A percentile compares a stretch with the other conserved stretches of the same genome.
Conservation (phyloP, 2,797 vertebrate species). For the Pseudotriccus pelzelni region DNA sequence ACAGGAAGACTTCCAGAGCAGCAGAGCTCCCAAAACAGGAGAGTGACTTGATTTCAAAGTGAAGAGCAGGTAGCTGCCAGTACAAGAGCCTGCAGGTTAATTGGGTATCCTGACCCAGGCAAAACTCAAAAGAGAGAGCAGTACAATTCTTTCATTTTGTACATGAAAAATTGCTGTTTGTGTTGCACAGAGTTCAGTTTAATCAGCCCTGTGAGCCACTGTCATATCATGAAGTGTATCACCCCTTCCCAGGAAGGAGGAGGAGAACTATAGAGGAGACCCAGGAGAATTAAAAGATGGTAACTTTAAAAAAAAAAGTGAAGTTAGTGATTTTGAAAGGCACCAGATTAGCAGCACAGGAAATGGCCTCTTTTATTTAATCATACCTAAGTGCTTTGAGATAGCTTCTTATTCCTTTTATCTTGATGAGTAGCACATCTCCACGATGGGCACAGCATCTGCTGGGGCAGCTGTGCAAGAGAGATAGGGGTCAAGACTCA, state of each 20-base stretch:
- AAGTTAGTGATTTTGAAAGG: constrained; percentile 64
- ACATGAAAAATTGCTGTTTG: constrained; percentile 63
- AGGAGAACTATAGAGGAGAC: constrained; percentile 36
- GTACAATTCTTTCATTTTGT: constrained; percentile 61
- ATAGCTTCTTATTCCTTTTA: constrained; percentile 60
- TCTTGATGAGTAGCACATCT: constrained; percentile 61
- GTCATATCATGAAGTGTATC: constrained; percentile 42
- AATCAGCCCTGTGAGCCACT: constrained; percentile 60
- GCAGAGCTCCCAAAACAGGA: constrained; percentile 57
- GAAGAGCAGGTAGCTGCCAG: constrained; percentile 68
- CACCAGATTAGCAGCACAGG: constrained; percentile 61
- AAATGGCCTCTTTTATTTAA: constrained; percentile 67
- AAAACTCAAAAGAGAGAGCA: constrained; percentile 68
- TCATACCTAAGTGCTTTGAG: constrained; percentile 63
- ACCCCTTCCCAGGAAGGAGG: constrained; percentile 43
- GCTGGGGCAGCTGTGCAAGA: constrained; percentile 40
- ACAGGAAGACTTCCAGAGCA: constrained; percentile 48
- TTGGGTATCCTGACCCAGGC: constrained; percentile 71
- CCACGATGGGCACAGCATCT: constrained; percentile 18
- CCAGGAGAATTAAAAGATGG: constrained; percentile 47
- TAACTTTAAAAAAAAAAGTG: constrained; percentile 39
- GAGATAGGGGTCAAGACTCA: constrained; percentile 53
- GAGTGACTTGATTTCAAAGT: constrained; percentile 71
- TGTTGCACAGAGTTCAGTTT: constrained; percentile 64
- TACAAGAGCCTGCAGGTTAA: constrained; percentile 65